A percentile compares a stretch with the other conserved stretches of the same genome.
phyloP scores from a whole-genome alignment of 2,888 invertebrate species.

The Ochlodes sylvanus region DNA sequence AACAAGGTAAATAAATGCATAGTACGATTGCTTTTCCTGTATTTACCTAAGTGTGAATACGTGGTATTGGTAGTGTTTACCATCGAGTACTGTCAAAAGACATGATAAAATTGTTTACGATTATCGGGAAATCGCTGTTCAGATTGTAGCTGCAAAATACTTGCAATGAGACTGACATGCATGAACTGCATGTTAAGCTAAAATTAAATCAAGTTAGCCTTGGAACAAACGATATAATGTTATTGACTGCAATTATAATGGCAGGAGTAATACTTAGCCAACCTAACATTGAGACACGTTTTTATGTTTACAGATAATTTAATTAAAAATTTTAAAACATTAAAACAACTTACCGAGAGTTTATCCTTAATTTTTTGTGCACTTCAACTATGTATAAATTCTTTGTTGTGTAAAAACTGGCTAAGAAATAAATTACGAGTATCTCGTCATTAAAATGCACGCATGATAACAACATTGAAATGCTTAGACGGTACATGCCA shows the following conservation, averaged over 20 bases:
- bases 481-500: conserved; percentile 34
- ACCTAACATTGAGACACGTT: conserved; percentile 35
- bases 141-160: conserved; percentile 37
- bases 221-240: conserved; percentile 49
- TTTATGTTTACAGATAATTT: conserved; percentile 25
- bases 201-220: conserved; percentile 47
- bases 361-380: conserved; percentile 6
- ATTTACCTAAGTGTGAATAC: neutral
- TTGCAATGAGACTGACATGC: conserved; percentile 37
- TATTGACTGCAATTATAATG: conserved; percentile 44
- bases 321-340: conserved; percentile 20
- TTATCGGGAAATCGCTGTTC: conserved; percentile 27
- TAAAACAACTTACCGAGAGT: neutral
- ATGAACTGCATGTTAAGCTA: conserved; percentile 37
- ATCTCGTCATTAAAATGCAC: conserved; percentile 24
- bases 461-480: conserved; percentile 25
- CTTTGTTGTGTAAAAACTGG: conserved; percentile 10
- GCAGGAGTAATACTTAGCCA: conserved; percentile 33
- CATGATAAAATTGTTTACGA: conserved; percentile 16
- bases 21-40: neutral
- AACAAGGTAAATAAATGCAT: no score
- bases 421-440: conserved; percentile 22
- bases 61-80: neutral
- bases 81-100: neutral
- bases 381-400: conserved; percentile 3